Percentiles rank a stretch among this genome's conserved stretches.
phyloP scores from a whole-genome alignment of 2,113 vertebrate species.

The Istiophorus platypterus region DNA sequence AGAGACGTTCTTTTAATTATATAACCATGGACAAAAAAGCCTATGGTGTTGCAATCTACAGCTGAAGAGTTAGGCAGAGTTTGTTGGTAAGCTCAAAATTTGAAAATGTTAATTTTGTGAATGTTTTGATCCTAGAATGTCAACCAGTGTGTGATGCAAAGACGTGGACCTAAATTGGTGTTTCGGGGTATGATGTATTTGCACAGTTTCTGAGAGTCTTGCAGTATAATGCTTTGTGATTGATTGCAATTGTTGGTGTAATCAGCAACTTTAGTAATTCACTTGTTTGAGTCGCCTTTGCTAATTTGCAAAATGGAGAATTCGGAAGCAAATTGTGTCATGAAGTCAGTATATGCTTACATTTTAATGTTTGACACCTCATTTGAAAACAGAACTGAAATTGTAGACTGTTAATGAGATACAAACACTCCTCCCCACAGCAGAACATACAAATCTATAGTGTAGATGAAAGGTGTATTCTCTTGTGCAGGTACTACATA shows the following conservation, averaged over 20 bases:
- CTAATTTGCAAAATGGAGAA: constrained; percentile 6
- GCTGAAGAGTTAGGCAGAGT: no score
- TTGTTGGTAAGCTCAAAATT: background rate
- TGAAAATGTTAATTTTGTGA: background rate
- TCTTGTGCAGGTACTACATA: constrained; percentile 41
- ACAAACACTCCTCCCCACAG: background rate
- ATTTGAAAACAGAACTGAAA: background rate
- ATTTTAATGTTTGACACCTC: background rate
- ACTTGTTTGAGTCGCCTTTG: background rate
- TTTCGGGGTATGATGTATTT: background rate
- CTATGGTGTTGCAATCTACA: no score
- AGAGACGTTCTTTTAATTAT: background rate
- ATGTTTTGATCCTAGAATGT: background rate
- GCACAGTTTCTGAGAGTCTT: background rate
- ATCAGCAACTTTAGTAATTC: background rate
- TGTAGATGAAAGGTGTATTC: constrained; percentile 34
- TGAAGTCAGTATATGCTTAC: background rate
- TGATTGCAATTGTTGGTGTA: constrained; percentile 27
- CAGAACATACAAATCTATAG: background rate
- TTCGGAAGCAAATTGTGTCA: background rate
- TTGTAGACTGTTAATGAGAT: background rate
- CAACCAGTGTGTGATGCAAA: background rate
- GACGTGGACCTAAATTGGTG: background rate
- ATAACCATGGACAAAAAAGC: background rate
- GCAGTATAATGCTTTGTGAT: constrained; percentile 1